A percentile compares a stretch with the other conserved stretches of the same genome.
phyloP scores from a whole-genome alignment of 2,797 vertebrate genomes.

The Syngnathus acus region DNA sequence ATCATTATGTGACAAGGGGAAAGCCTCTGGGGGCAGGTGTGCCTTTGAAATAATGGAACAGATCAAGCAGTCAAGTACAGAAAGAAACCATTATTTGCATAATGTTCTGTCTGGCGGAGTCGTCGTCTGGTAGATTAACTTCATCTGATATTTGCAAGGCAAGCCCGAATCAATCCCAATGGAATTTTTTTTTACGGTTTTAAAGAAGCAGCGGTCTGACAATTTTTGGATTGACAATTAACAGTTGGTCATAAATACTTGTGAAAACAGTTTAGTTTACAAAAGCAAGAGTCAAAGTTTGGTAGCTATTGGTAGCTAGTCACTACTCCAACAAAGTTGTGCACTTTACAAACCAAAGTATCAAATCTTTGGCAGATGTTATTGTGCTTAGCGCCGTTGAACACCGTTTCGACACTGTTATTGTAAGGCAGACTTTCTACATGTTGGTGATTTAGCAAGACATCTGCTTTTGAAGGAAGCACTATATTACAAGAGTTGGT shows the following conservation, averaged over 20 bases:
- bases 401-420: background rate
- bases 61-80: slow-evolving; percentile 30
- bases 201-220: background rate
- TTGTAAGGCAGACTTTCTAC: background rate
- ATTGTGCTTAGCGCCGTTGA: background rate
- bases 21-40: slow-evolving; percentile 37
- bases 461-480: background rate
- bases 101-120: slow-evolving; percentile 18
- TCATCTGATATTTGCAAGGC: background rate
- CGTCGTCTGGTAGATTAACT: background rate
- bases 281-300: no score
- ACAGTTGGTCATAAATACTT: no score
- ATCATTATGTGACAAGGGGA: slow-evolving; percentile 33
- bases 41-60: slow-evolving; percentile 41
- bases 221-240: background rate
- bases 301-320: no score
- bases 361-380: background rate
- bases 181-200: background rate
- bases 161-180: background rate
- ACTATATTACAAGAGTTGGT: background rate
- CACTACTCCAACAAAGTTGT: no score
- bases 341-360: background rate
- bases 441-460: background rate
- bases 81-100: slow-evolving; percentile 18
- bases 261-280: no score